Base-by-base conservation (phyloP, 2,888 invertebrate genomes). In the Rhyacophila evoluta region DNA sequence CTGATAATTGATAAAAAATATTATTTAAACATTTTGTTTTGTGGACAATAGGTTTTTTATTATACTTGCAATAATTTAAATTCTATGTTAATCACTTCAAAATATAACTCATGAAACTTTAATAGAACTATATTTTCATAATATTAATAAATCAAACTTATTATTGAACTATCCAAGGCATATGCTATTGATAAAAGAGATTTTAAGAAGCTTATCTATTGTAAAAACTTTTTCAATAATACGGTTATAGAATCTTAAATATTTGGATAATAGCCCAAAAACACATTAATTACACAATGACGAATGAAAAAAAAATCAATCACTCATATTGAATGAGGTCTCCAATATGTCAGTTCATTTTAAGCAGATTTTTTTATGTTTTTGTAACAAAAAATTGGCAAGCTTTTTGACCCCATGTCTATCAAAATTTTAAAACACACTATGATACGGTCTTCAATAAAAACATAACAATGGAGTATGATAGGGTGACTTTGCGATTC, bases 211-310 rank as follows among this genome's bases (percentile, higher is more conserved):
- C 10, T 1, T 19, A 19, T 55, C 55, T 10, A 1, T 55, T 55
- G 15, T 25, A n/a, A n/a, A 55, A 55, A 55, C 55, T 55, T 25
- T 55, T 10, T 10, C 2, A 55, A 55, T 55, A 55, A 55, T 55
- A 55, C 55, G 19, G 19, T 55, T 55, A 55, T 5, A 19, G 55
- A 55, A 6, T 19, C 55, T 10, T 25, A 1, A 55, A 55, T 25
- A 55, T 55, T 55, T 55, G 55, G 55, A 55, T 55, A 55, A 55
- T 55, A 55, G 15, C 55, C 25, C 55, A 55, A 19, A 55, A 55
- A 55, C 55, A 55, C 55, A 55, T 55, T 55, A 55, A 25, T 55
- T 55, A 55, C 25, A 55, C 25, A 55, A 55, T 55, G 55, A 8
- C 19, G 19, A 19, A 55, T 55, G 10, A 19, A 12, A n/a, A 41